Evolutionary conservation across 2,113 vertebrate genomes (phyloP), one percentile per base, ranked within the genome.

Genomic region (Grammomys dolichurus): DNA sequence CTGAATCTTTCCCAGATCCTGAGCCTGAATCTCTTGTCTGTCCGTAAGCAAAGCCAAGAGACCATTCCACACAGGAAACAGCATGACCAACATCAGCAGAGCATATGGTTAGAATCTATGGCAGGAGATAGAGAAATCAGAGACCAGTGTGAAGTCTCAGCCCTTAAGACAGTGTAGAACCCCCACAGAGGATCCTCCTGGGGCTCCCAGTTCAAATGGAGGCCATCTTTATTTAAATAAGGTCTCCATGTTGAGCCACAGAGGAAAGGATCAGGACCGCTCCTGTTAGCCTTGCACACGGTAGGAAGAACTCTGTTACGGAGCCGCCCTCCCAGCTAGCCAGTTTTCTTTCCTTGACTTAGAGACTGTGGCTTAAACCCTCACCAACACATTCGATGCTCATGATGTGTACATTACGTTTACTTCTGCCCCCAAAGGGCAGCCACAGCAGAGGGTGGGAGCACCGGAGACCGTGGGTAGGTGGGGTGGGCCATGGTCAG

Each of bases 381-480:
- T 60, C 31, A 6, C 4, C 2, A 5, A 31, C 6, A 11, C 67
- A 5, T n/a, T 14, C 5, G 69, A 26, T 43, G 85, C 67, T 81
- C 24, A 16, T 0, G 54, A 26, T 26, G 2, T 58, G 43, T 43
- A 56, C 54, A 19, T 0, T 26, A 86, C 70, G 20, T 88, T 88
- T 14, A n/a, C 84, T 63, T 84, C 93, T 51, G 36, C 48, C 40
- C 78, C n/a, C 19, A 1, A 5, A 51, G 33, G 36, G 14, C 7
- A 8, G 60, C 11, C 51, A 20, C 73, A 36, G 75, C 46, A 58
- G 31, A 5, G 19, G 36, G 69, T 12, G 43, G 80, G 67, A 80
- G 77, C 22, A 11, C 1, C 0, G 54, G 87, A 73, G 40, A 19
- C 0, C 12, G 67, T 2, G 8, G 67, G 17, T 3, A 0, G 0